Evolutionary conservation across 2,113 vertebrate species (phyloP).

Genomic region (Chauna torquata): DNA sequence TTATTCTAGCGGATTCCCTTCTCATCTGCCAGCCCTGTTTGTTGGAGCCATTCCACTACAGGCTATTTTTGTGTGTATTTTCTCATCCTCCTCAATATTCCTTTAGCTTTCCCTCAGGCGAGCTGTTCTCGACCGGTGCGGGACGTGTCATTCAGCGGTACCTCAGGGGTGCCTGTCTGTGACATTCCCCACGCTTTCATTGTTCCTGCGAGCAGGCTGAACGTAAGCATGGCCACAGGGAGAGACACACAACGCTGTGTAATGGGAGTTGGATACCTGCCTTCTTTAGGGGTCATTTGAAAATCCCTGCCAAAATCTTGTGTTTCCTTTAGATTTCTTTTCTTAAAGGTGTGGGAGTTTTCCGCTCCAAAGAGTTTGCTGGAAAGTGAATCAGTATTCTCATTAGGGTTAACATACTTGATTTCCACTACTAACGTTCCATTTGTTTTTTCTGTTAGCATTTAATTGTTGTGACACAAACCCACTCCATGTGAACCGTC

Average conservation of each 20-base stretch:
- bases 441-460: slow-evolving; percentile 1
- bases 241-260: background rate
- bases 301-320: slow-evolving; percentile 44
- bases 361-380: slow-evolving; percentile 18
- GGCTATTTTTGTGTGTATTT: background rate
- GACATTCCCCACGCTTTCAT: background rate
- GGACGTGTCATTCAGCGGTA: background rate
- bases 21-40: background rate
- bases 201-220: background rate
- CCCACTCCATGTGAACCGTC: background rate
- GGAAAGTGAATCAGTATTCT: slow-evolving; percentile 24
- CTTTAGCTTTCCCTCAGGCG: background rate
- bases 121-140: background rate
- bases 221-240: background rate
- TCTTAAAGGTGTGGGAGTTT: slow-evolving; percentile 56
- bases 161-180: background rate
- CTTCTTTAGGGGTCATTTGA: background rate
- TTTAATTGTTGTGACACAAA: slow-evolving; percentile 1
- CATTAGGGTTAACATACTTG: background rate
- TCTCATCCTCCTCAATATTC: background rate
- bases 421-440: slow-evolving; percentile 12
- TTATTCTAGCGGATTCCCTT: background rate
- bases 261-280: slow-evolving; percentile 44
- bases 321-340: slow-evolving; percentile 49
- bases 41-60: background rate